Percentiles rank a stretch among this genome's conserved stretches.
Evolutionary conservation across 2,888 invertebrate species (phyloP).

Genomic region (Tineola bisselliella): DNA sequence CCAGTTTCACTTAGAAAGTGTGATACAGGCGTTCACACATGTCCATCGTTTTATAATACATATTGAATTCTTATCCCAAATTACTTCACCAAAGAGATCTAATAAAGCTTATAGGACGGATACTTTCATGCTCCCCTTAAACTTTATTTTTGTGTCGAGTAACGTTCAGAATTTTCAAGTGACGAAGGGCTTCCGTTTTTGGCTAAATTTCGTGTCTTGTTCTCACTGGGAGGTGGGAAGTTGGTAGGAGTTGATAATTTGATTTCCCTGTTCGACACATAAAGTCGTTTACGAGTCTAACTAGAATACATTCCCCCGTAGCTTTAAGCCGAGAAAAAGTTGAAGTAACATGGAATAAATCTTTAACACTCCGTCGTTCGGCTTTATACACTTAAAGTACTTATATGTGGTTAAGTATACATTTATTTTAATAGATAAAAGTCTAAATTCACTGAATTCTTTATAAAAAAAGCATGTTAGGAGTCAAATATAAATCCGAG

Average conservation of each 20-base stretch:
- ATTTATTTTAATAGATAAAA: too few species aligned
- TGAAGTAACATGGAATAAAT: background rate
- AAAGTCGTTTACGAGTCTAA: slow-evolving; percentile 60
- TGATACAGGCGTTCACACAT: background rate
- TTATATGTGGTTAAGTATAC: background rate
- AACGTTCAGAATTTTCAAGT: slow-evolving; percentile 55
- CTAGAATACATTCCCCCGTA: slow-evolving; percentile 21
- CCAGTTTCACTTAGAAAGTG: too few species aligned
- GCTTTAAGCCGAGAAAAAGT: background rate
- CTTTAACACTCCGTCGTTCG: background rate
- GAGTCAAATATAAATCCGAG: background rate
- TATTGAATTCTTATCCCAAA: slow-evolving; percentile 58
- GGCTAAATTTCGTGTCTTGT: slow-evolving; percentile 46
- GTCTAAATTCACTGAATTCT: too few species aligned
- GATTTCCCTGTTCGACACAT: slow-evolving; percentile 63
- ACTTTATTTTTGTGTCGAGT: slow-evolving; percentile 41
- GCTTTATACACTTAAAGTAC: background rate
- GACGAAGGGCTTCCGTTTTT: slow-evolving; percentile 36
- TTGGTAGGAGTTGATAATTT: slow-evolving; percentile 64
- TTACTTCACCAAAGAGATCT: slow-evolving; percentile 53
- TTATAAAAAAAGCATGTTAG: too few species aligned
- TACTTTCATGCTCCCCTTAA: slow-evolving; percentile 34
- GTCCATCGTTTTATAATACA: slow-evolving; percentile 20
- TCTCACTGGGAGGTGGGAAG: slow-evolving; percentile 48
- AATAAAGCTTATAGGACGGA: slow-evolving; percentile 55